Conservation (phyloP, 2,113 vertebrate genomes). For the Solea senegalensis region DNA sequence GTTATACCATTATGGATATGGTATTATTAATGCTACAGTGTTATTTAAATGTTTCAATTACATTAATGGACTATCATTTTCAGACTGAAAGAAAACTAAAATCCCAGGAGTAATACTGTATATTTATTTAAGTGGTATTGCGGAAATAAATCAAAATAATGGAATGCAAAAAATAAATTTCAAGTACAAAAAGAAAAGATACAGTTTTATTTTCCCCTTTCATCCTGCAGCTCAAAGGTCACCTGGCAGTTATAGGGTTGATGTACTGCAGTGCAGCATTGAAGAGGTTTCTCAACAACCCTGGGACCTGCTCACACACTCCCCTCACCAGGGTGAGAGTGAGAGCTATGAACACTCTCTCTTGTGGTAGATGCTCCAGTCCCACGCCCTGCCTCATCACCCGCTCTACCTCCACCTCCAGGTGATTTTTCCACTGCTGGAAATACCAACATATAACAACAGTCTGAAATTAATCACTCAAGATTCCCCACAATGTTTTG, state of each 20-base stretch:
- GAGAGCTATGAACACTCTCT: slow-evolving; percentile 81
- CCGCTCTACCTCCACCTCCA: slow-evolving; percentile 68
- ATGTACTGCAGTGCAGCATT: slow-evolving; percentile 74
- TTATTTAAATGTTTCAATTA: not conserved
- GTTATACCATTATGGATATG: slow-evolving; percentile 4
- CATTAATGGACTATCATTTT: not conserved
- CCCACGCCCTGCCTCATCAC: slow-evolving; percentile 54
- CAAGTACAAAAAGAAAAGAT: not conserved
- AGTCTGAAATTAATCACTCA: too few species aligned
- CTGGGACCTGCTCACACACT: slow-evolving; percentile 78
- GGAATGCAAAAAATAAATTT: not conserved
- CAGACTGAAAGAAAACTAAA: not conserved
- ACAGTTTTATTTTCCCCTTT: slow-evolving; percentile 7
- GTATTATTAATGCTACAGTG: not conserved
- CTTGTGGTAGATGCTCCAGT: slow-evolving; percentile 72
- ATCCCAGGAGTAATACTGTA: not conserved
- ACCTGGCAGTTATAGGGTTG: slow-evolving; percentile 38
- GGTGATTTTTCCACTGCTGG: slow-evolving; percentile 75
- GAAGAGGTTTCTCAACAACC: slow-evolving; percentile 79
- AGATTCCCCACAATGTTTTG: too few species aligned
- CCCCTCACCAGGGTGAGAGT: slow-evolving; percentile 85
- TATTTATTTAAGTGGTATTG: slow-evolving; percentile 1
- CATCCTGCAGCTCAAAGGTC: not conserved
- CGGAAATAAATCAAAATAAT: not conserved
- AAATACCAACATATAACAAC: not conserved